These are phyloP conservation scores for Mionectes macconnelli DNA, from an alignment of 2,113 vertebrate species.

Conservation along the genomic window DNA sequence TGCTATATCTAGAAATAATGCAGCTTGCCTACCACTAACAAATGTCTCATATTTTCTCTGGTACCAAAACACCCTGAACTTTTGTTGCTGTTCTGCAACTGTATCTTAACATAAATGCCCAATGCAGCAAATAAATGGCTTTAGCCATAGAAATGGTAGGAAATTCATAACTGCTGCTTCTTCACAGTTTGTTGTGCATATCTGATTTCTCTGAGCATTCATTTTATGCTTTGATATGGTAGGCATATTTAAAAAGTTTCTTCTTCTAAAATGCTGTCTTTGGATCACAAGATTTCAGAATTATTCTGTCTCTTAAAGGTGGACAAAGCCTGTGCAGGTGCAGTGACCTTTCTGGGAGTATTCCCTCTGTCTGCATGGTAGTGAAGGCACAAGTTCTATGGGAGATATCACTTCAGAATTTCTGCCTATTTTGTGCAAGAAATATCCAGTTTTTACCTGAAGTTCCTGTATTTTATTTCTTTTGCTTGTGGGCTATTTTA, in stretches of 20 bases:
- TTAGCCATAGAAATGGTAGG: neutral
- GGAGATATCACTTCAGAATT: neutral
- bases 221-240: neutral
- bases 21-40: conserved; percentile 30
- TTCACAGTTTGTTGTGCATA: neutral
- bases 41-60: conserved; percentile 9
- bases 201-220: neutral
- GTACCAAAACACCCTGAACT: neutral
- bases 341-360: neutral
- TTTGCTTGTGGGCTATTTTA: neutral
- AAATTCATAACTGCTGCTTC: neutral
- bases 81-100: conserved; percentile 8
- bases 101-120: neutral
- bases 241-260: neutral
- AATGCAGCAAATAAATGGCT: neutral
- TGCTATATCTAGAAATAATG: conserved; percentile 53
- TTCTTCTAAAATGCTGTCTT: neutral
- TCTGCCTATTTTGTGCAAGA: neutral
- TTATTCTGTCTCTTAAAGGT: neutral
- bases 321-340: neutral
- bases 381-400: neutral
- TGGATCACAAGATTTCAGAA: neutral
- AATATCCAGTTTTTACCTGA: neutral
- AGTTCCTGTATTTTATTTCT: neutral
- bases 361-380: neutral